A percentile compares a stretch with the other conserved stretches of the same genome.
Conservation (phyloP, 2,113 vertebrate genomes). For the Thunnus thynnus region DNA sequence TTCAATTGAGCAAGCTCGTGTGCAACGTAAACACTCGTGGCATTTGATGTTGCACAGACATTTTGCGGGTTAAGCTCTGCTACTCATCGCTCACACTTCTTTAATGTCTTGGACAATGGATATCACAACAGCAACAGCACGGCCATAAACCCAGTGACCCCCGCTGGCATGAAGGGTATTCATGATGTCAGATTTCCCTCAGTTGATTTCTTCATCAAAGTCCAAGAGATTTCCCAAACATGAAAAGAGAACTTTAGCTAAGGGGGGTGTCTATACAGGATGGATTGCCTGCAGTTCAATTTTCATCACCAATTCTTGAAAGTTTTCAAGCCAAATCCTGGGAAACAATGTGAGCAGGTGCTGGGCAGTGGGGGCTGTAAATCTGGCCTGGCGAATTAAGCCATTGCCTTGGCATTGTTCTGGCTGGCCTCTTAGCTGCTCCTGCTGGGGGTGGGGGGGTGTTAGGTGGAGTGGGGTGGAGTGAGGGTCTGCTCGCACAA, state of each 20-base stretch:
- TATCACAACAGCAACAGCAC: not conserved
- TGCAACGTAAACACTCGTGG: slow-evolving; percentile 11
- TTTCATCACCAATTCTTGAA: slow-evolving; percentile 68
- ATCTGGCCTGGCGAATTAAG: slow-evolving; percentile 79
- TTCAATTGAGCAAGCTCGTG: slow-evolving; percentile 14
- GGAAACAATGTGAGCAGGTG: slow-evolving; percentile 82
- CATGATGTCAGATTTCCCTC: slow-evolving; percentile 58
- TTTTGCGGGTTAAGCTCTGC: slow-evolving; percentile 12
- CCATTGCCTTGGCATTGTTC: slow-evolving; percentile 80
- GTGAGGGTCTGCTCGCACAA: slow-evolving; percentile 16
- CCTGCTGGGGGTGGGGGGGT: slow-evolving; percentile 59
- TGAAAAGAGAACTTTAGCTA: slow-evolving; percentile 46
- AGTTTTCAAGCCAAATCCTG: slow-evolving; percentile 68
- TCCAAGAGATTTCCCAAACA: slow-evolving; percentile 64
- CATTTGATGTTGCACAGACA: slow-evolving; percentile 11
- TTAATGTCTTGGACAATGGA: slow-evolving; percentile 33
- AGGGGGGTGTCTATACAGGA: slow-evolving; percentile 18
- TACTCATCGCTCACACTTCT: slow-evolving; percentile 5
- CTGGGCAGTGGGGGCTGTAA: slow-evolving; percentile 79
- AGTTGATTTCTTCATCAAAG: slow-evolving; percentile 72
- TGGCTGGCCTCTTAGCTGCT: slow-evolving; percentile 65
- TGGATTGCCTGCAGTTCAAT: slow-evolving; percentile 47
- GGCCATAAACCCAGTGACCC: slow-evolving; percentile 38
- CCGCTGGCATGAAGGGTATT: slow-evolving; percentile 29
- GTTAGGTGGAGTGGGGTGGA: slow-evolving; percentile 29